Evolutionary conservation across 35 echinoderm and acorn worm species (phyloP).

Genomic region (Strongylocentrotus purpuratus): DNA sequence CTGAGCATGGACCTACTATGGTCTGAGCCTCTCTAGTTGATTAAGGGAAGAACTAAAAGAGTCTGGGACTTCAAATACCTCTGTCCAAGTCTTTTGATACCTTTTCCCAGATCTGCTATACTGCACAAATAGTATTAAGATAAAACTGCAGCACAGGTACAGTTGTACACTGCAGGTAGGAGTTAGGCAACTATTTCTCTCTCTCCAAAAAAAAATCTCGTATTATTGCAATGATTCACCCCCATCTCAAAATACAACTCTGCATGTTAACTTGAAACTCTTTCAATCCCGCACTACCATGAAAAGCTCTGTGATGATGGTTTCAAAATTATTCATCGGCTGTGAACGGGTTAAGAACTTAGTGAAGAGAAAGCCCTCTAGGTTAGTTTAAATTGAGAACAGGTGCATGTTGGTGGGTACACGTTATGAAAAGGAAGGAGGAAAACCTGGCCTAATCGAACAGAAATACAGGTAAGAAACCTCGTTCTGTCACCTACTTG

Average conservation of each 20-base stretch:
- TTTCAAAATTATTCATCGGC: background rate
- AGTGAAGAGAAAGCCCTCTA: background rate
- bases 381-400: background rate
- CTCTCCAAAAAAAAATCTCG: too few relatives aligned
- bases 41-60: background rate
- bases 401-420: background rate
- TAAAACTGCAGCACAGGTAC: too few relatives aligned
- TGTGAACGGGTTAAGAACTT: background rate
- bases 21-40: background rate
- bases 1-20: too few relatives aligned
- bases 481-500: background rate
- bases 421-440: background rate
- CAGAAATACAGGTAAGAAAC: background rate
- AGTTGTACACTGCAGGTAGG: too few relatives aligned
- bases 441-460: background rate
- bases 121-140: background rate
- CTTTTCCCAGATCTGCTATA: background rate
- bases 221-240: slow-evolving; percentile 12
- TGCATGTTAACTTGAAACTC: background rate
- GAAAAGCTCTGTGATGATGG: background rate
- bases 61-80: too few relatives aligned
- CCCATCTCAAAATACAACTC: background rate
- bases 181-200: too few relatives aligned
- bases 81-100: too few relatives aligned
- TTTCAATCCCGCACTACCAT: background rate